phyloP scores from a whole-genome alignment of 2,113 vertebrate genomes.

The Periophthalmodon schlosseri region DNA sequence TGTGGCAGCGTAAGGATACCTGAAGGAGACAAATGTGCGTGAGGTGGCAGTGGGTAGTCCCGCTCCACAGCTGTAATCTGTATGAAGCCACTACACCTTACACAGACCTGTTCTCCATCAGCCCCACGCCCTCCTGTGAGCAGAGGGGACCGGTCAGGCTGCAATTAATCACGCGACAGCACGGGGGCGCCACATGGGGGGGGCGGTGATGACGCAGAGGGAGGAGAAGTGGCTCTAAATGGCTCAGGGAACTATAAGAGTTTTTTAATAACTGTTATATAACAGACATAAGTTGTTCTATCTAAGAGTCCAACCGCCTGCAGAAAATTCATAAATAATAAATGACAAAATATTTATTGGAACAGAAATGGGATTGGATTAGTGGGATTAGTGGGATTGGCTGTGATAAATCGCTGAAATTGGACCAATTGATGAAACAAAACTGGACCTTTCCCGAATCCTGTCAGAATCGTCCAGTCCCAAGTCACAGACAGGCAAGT shows the following conservation, averaged over 20 bases:
- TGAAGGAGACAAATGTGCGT: conserved; percentile 65
- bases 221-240: conserved; percentile 9
- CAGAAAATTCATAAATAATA: neutral
- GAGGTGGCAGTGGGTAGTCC: conserved; percentile 27
- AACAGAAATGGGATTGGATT: neutral
- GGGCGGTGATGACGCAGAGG: conserved; percentile 34
- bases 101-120: conserved; percentile 67
- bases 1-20: conserved; percentile 56
- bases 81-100: conserved; percentile 62
- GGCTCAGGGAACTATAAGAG: conserved; percentile 44
- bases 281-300: neutral
- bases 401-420: too few relatives aligned
- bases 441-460: too few relatives aligned
- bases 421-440: too few relatives aligned
- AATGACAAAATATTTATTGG: neutral
- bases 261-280: conserved; percentile 12
- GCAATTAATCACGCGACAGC: conserved; percentile 69
- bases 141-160: conserved; percentile 68
- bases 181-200: conserved; percentile 27
- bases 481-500: too few relatives aligned
- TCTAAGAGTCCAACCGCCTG: neutral
- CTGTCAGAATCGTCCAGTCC: too few relatives aligned
- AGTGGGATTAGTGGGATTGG: too few relatives aligned
- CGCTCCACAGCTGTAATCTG: conserved; percentile 62
- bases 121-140: conserved; percentile 72